Evolutionary conservation across 2,888 invertebrate species (phyloP), one percentile per base, ranked within the genome.

Genomic region (Thecocarcelia acutangulata): DNA sequence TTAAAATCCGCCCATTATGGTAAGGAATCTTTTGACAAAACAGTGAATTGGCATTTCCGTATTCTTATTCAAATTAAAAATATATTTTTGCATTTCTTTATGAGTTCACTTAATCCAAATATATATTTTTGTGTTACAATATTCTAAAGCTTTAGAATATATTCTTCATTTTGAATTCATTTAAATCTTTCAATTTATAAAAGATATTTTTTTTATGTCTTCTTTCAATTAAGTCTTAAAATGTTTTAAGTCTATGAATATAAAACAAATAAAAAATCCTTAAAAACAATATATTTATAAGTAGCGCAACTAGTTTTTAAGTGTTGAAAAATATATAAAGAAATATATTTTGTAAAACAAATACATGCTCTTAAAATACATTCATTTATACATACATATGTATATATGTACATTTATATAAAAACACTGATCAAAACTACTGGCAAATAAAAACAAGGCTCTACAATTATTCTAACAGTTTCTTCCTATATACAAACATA

Each of bases 221-320:
- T 58, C 5, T 17, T 28, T 24, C n/a, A 9, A 0, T 50, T 59
- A 72, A 59, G 50, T 59, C 50, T 59, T 13, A 12, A 72, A 50
- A 46, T 5, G 24, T 37, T 33, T 59, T 59, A 48, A 48, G 69
- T 56, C 8, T 48, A 1, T 46, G 19, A 33, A 46, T 44, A 13
- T 12, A 52, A 15, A 33, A 9, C 17, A 4, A 40, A 15, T 54
- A n/a, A n/a, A n/a, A n/a, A n/a, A n/a, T n/a, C n/a, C 19, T 44
- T 5, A 19, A 64, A 42, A 28, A 28, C 9, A 68, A 28, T 28
- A 66, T 50, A 61, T 5, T 11, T 44, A 73, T 74, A 70, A 79
- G 78, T 74, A 83, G 83, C 80, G 80, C 80, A 78, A 80, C 83
- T 83, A 83, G 83, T 83, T 77, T 80, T 15, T 83, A 83, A 74